Evolutionary conservation across 53 echinoderm and acorn worm genomes (phyloP).

Genomic region (Stichopus horrens): DNA sequence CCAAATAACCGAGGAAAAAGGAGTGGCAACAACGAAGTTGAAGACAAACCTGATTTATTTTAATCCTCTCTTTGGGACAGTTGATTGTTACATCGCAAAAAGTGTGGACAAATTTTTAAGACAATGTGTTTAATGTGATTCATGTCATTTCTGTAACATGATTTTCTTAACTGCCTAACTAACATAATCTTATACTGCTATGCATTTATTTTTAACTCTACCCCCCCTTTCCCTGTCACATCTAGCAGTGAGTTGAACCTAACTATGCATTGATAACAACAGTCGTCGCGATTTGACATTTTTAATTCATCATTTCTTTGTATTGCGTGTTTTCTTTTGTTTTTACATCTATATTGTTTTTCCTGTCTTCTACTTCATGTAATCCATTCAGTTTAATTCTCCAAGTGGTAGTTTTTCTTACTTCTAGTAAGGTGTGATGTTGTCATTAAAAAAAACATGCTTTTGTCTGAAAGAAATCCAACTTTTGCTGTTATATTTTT

Average conservation of each 20-base stretch:
- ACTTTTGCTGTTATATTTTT: constrained; percentile 12
- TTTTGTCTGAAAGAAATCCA: constrained; percentile 33
- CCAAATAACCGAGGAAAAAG: too few relatives aligned
- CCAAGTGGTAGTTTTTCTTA: constrained; percentile 15
- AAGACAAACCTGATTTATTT: too few relatives aligned
- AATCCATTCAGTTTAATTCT: constrained; percentile 24
- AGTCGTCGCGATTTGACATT: constrained; percentile 7
- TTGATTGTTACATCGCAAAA: too few relatives aligned
- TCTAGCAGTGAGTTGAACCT: constrained; percentile 7
- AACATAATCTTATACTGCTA: constrained; percentile 26
- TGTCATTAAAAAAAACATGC: constrained; percentile 23
- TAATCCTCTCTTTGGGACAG: too few relatives aligned
- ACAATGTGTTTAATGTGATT: too few relatives aligned
- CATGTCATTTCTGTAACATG: background rate
- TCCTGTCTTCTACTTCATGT: constrained; percentile 7
- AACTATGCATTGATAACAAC: constrained; percentile 31
- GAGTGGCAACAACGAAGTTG: too few relatives aligned
- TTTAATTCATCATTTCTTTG: constrained; percentile 14
- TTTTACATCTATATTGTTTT: constrained; percentile 12
- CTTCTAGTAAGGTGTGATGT: constrained; percentile 24
- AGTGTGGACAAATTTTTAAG: too few relatives aligned
- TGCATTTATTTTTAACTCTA: constrained; percentile 25
- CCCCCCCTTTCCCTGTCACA: constrained; percentile 4
- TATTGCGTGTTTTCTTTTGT: background rate
- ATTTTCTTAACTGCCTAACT: constrained; percentile 29